phyloP scores from a whole-genome alignment of 1,140 invertebrate species.

The Sinella curviseta region DNA sequence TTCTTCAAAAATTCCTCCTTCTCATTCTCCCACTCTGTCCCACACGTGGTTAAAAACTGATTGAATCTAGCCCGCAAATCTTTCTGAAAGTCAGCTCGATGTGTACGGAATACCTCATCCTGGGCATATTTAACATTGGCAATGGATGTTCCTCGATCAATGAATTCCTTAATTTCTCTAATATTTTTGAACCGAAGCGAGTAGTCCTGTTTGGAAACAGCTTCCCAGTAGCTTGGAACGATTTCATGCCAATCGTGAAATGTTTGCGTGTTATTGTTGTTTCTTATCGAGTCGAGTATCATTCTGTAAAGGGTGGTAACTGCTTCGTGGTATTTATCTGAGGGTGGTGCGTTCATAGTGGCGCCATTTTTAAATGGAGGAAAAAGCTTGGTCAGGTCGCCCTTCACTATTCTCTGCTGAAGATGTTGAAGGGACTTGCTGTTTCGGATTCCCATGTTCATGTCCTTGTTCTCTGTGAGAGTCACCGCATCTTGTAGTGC shows the following conservation, averaged over 20 bases:
- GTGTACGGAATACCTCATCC: background rate
- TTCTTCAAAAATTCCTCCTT: too few relatives aligned
- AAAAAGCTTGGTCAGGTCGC: too few relatives aligned
- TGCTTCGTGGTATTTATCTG: too few relatives aligned
- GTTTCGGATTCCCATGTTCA: too few relatives aligned
- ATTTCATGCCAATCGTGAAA: constrained; percentile 25
- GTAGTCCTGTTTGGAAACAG: too few relatives aligned
- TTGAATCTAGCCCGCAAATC: background rate
- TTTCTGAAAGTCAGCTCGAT: background rate
- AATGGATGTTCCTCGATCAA: constrained; percentile 1
- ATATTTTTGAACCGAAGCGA: constrained; percentile 22
- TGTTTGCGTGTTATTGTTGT: background rate
- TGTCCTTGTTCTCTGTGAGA: too few relatives aligned
- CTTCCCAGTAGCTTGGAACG: constrained; percentile 19
- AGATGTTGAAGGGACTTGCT: too few relatives aligned
- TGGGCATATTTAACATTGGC: background rate
- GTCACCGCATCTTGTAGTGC: too few relatives aligned
- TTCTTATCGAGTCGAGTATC: constrained; percentile 15
- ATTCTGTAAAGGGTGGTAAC: background rate
- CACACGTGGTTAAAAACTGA: background rate
- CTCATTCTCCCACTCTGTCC: too few relatives aligned
- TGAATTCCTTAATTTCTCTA: constrained; percentile 23
- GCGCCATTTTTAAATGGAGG: too few relatives aligned
- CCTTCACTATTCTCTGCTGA: too few relatives aligned
- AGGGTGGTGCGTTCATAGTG: too few relatives aligned